Base-by-base conservation (phyloP, 1,140 invertebrate genomes). In the Eurosta solidaginis region DNA sequence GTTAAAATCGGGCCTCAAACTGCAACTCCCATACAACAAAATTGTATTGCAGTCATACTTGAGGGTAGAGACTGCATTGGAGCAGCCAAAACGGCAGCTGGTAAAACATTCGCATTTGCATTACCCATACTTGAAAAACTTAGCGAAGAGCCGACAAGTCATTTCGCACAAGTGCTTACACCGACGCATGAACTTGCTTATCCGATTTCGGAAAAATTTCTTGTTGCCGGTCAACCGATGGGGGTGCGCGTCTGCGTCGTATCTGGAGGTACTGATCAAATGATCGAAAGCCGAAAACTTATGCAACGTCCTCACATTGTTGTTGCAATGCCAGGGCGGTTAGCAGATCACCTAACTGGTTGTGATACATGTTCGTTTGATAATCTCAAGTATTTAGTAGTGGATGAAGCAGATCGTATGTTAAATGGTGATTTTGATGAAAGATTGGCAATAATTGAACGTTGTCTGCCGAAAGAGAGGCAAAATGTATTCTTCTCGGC, bases 101-200 rank as follows among this genome's bases (percentile, higher is more conserved):
- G 98, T 44, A 99, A 99, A 91, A 99, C 98, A 5, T 93, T 98
- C 83, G 96, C 97, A 0, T 99, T 99, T 92, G 96, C 96, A 4
- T 84, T 99, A 22, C 98, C 98, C 0, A 97, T 99, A 83, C 88
- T 99, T 73, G 96, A 99, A 87, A 92, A 93, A 81, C 89, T 99
- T 17, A 93, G 95, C 79, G 93, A 97, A 85, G 96, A 97, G 85
- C 97, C 97, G 0, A 96, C 97, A 88, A 94, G 96, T 78, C 95
- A 99, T 83, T 99, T 96, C 91, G 96, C 96, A 36, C 89, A 99
- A n/a, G 89, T 99, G 47, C 89, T 99, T 17, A 98, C 97, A 42
- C 98, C 98, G 29, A 99, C 97, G 22, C 93, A 98, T 88, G 98
- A 99, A 89, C 88, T 99, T 79, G 97, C 97, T 59, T 95, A 92